Percentiles rank a stretch among this genome's conserved stretches.
These are phyloP conservation scores for Arctia plantaginis DNA, from an alignment of 2,888 invertebrate genomes.

Conservation along the genomic window DNA sequence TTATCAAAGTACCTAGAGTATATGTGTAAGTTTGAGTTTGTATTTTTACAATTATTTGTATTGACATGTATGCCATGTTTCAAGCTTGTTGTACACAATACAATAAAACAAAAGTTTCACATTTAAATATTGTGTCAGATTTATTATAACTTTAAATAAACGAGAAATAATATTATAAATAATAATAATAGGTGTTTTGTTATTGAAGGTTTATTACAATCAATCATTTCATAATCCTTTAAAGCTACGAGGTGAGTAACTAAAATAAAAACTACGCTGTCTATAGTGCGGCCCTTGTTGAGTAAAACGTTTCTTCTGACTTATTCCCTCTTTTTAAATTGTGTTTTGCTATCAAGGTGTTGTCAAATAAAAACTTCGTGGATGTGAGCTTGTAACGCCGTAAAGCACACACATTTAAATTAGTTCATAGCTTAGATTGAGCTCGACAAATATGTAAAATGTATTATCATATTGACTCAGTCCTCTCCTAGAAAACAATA, in stretches of 20 bases:
- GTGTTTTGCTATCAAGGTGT: too few species aligned
- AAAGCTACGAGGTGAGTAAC: background rate
- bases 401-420: too few species aligned
- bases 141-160: conserved; percentile 83
- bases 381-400: too few species aligned
- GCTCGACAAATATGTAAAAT: too few species aligned
- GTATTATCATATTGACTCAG: too few species aligned
- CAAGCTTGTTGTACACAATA: conserved; percentile 78
- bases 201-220: background rate
- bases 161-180: conserved; percentile 74
- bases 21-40: conserved; percentile 82
- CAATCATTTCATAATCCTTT: background rate
- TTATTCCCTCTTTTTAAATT: too few species aligned
- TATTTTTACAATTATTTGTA: conserved; percentile 85
- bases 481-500: too few species aligned
- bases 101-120: conserved; percentile 68
- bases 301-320: background rate
- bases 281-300: background rate
- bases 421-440: too few species aligned
- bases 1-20: conserved; percentile 85
- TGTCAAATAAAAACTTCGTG: too few species aligned
- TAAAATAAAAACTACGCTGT: background rate
- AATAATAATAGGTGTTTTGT: conserved; percentile 35
- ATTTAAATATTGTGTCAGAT: conserved; percentile 79
- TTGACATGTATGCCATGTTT: conserved; percentile 74